phyloP scores from a whole-genome alignment of 2,113 vertebrate genomes.

The Emydocephalus ijimae region DNA sequence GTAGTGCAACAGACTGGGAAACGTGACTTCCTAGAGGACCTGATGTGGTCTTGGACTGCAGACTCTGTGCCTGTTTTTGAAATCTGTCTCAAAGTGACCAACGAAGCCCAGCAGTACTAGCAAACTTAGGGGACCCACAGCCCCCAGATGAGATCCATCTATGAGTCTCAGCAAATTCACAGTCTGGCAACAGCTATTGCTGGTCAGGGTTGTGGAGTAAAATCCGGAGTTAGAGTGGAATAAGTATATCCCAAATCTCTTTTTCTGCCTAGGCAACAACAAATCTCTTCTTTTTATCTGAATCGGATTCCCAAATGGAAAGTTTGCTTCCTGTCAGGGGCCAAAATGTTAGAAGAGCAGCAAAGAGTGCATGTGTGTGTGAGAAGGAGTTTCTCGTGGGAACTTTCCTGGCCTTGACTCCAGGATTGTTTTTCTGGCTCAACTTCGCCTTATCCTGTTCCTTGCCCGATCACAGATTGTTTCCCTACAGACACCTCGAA shows the following conservation, averaged over 20 bases:
- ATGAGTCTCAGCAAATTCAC: not conserved
- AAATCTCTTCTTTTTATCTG: not conserved
- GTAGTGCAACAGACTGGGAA: not conserved
- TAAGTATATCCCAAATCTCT: not conserved
- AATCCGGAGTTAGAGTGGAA: not conserved
- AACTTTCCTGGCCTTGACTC: constrained; percentile 19
- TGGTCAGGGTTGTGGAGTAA: no score
- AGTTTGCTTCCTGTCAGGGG: constrained; percentile 15
- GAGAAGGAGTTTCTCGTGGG: constrained; percentile 22
- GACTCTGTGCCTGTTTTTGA: not conserved
- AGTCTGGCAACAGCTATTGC: not conserved
- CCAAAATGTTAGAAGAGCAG: constrained; percentile 22
- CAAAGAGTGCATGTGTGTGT: not conserved
- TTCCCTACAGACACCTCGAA: constrained; percentile 2
- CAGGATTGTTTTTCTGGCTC: not conserved
- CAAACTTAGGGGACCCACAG: not conserved
- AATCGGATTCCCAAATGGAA: constrained; percentile 12
- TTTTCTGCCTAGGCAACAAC: not conserved
- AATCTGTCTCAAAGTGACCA: not conserved
- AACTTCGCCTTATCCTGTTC: not conserved
- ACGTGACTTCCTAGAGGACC: not conserved
- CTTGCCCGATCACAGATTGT: not conserved
- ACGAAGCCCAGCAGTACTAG: not conserved
- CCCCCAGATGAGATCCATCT: not conserved
- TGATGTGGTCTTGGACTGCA: not conserved